A percentile compares a stretch with the other conserved stretches of the same genome.
Evolutionary conservation across 1,140 invertebrate species (phyloP).

Genomic region (Proctacanthus coquilletti): DNA sequence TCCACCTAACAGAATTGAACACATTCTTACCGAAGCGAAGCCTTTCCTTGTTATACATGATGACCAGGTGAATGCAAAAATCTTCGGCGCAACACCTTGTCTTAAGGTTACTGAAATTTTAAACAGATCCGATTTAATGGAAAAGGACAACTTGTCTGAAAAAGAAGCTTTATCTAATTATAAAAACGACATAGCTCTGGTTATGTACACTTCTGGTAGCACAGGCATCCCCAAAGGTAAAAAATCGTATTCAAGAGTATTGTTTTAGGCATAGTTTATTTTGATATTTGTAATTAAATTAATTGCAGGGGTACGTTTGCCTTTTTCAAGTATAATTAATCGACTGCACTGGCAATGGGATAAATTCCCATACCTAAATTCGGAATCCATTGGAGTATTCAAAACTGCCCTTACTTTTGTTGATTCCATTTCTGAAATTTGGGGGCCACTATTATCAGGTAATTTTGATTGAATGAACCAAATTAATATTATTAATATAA

Average conservation of each 20-base stretch:
- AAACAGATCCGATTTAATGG: slow-evolving; percentile 16
- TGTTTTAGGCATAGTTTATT: too few species aligned
- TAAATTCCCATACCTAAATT: slow-evolving; percentile 47
- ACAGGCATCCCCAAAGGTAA: slow-evolving; percentile 83
- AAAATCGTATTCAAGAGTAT: too few species aligned
- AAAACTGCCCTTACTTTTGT: slow-evolving; percentile 82
- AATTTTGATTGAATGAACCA: slow-evolving; percentile 13
- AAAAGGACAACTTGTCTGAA: slow-evolving; percentile 15
- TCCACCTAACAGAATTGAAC: slow-evolving; percentile 52
- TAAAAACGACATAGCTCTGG: slow-evolving; percentile 47
- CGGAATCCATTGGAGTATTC: slow-evolving; percentile 57
- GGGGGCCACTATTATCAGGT: slow-evolving; percentile 62
- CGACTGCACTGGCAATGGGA: slow-evolving; percentile 73
- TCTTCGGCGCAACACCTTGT: slow-evolving; percentile 17
- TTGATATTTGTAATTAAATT: background rate
- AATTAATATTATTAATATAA: too few species aligned
- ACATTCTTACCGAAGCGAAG: slow-evolving; percentile 59
- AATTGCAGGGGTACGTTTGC: slow-evolving; percentile 54
- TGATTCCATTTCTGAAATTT: slow-evolving; percentile 73
- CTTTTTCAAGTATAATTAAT: slow-evolving; percentile 63
- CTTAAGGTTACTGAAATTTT: slow-evolving; percentile 18
- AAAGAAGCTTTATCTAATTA: slow-evolving; percentile 18
- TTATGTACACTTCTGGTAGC: slow-evolving; percentile 86
- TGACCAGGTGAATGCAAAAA: slow-evolving; percentile 24
- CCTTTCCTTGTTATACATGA: slow-evolving; percentile 55